Evolutionary conservation across 2,797 vertebrate species (phyloP), one percentile per base, ranked within the genome.

Genomic region (Micrastur ruficollis): DNA sequence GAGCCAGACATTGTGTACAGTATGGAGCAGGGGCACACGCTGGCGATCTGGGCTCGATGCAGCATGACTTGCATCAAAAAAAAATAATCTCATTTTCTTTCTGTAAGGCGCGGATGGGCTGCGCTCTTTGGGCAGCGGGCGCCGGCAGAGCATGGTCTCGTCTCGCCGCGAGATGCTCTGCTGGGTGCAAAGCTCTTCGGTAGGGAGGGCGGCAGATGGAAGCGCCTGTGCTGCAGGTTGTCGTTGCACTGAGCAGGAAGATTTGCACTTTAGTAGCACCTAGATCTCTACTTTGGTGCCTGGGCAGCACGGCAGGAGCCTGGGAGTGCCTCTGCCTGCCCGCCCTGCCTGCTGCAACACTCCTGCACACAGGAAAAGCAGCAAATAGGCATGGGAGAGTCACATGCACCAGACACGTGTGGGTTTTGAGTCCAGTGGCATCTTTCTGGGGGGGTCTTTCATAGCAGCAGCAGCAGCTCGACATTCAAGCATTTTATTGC

Each of bases 91-190:
- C 55, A 1, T 19, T 32, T 42, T 15, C 18, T 52, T 3, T 9
- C 1, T 3, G 32, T 2, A 14, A 6, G 23, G 1, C 47, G 5
- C 1, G 31, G 34, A 3, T 1, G 25, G 50, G 9, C 22, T 14
- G 25, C 2, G 8, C 16, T 44, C 12, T 52, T 22, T 1, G 12
- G 40, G 36, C 36, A 31, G 47, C 2, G 1, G 29, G 42, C 3
- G 5, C 34, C 2, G 6, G 16, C 15, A 23, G 46, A 47, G 18
- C 23, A 14, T 5, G 18, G 14, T 4, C 9, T 8, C 1, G 1
- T 46, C 65, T 71, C 5, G 0, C 36, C 2, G 5, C 1, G 6
- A 46, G 67, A 29, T 34, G 62, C n/a, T 42, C 47, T 84, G 68
- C 5, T 4, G 9, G 4, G 7, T 6, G 52, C 13, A 8, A 27